phyloP scores from a whole-genome alignment of 2,113 vertebrate genomes.

The Crotalus viridis region DNA sequence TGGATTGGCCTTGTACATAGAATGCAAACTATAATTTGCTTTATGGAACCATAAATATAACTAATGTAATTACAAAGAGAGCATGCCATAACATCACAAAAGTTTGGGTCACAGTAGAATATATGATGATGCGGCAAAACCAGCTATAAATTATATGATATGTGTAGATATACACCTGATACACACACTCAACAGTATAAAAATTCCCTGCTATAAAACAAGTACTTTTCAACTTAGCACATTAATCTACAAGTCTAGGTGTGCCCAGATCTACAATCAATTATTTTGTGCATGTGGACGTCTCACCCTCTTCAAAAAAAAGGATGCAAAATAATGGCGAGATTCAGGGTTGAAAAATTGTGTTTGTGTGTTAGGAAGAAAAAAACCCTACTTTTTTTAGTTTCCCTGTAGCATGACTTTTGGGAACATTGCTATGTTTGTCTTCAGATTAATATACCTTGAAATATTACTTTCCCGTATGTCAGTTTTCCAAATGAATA shows the following conservation, averaged over 20 bases:
- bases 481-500: background rate
- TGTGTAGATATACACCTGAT: background rate
- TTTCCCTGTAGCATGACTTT: background rate
- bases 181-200: background rate
- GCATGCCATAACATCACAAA: constrained; percentile 44
- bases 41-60: constrained; percentile 61
- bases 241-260: background rate
- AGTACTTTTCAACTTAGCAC: background rate
- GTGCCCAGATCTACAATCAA: background rate
- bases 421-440: background rate
- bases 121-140: background rate
- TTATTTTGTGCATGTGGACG: background rate
- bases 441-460: background rate
- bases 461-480: background rate
- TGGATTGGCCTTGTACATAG: constrained; percentile 59
- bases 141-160: background rate
- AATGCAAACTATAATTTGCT: constrained; percentile 68
- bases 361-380: background rate
- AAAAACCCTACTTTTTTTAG: background rate
- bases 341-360: background rate
- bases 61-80: constrained; percentile 56
- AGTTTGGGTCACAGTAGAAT: constrained; percentile 45
- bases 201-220: background rate
- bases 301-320: background rate
- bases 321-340: background rate